Base-by-base conservation (phyloP, 1,140 invertebrate species). In the Agrypnia vestita region DNA sequence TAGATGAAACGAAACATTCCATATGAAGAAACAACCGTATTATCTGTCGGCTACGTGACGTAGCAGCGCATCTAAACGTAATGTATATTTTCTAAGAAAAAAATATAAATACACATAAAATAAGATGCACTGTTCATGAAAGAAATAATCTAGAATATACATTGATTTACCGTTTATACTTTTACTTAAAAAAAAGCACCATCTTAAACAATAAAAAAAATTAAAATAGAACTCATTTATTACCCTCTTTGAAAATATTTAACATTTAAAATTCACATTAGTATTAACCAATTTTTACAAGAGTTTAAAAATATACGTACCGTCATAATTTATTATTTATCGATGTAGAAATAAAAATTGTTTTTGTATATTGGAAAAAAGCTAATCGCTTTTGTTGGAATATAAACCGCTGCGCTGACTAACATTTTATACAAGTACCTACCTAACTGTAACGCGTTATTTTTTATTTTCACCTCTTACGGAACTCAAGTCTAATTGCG, bases 151-250 rank as follows among this genome's bases (percentile, higher is more conserved):
- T 64, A 64, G 61, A 64, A 64, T 35, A 17, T 64, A 46, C 46
- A n/a, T 69, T 69, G 44, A 69, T 69, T 69, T 69, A 69, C 64
- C 3, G 19, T 69, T 69, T 69, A 46, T 69, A 69, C 64, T 69
- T 69, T 69, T 69, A 67, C 62, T 67, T 67, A 67, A 67, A 67
- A 62, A 62, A 62, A 67, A 67, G 44, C 61, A 67, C 62, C 15
- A 43, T 46, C 62, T 67, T 67, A 67, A 67, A 67, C 44, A 46
- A 67, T 44, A 21, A 69, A 69, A 49, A 69, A 69, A 69, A 69
- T 46, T 47, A 47, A 13, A 19, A 47, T n/a, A 47, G 13, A 69
- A 35, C 25, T 35, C 25, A 47, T 69, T 47, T 47, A 47, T 47
- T 12, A 46, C 15, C 21, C 64, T 69, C 15, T 47, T n/a, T 46